Base-by-base conservation (phyloP, 2,888 invertebrate species). In the Flexamia atlantica region DNA sequence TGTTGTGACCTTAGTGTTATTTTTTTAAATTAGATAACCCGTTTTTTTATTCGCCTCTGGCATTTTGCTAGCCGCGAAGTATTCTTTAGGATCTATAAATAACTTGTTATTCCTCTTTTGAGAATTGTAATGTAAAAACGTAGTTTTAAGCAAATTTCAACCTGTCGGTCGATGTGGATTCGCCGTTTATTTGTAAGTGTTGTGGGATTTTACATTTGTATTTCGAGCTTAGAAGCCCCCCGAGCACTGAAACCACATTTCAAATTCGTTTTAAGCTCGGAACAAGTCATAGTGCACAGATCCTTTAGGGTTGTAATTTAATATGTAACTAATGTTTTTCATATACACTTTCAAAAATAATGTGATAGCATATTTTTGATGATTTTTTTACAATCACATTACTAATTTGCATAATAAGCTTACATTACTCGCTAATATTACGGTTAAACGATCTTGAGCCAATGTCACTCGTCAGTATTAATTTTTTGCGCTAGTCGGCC, bases 311-410 rank as follows among this genome's bases (percentile, higher is more conserved):
- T 50, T 23, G 76, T 17, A 2, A 76, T 46, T 76, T 23, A 50
- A 76, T 50, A 28, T 42, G 36, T 76, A 50, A 50, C 46, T 46
- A 42, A 76, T 30, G 28, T 76, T 40, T 81, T 64, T 82, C 12
- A 82, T 40, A 68, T 68, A 82, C 81, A 68, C 30, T 57, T 81
- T 81, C 57, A 81, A 36, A 64, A 64, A 64, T 81, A 60, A 82
- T 68, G 81, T 82, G 81, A 82, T 82, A 82, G 81, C 46, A 42
- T 82, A 82, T 82, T 82, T 82, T 82, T 82, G 81, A 82, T 82
- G 68, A 82, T 82, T 82, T 53, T n/a, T 81, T 82, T 46, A 40
- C 42, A 82, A 82, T 42, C 64, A 68, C 64, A 64, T 40, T n/a
- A 36, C 81, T 82, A 20, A 42, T 82, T 82, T 82, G 68, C 68